Evolutionary conservation across 2,797 vertebrate genomes (phyloP), one percentile per base, ranked within the genome.

Genomic region (Cyprinella venusta): DNA sequence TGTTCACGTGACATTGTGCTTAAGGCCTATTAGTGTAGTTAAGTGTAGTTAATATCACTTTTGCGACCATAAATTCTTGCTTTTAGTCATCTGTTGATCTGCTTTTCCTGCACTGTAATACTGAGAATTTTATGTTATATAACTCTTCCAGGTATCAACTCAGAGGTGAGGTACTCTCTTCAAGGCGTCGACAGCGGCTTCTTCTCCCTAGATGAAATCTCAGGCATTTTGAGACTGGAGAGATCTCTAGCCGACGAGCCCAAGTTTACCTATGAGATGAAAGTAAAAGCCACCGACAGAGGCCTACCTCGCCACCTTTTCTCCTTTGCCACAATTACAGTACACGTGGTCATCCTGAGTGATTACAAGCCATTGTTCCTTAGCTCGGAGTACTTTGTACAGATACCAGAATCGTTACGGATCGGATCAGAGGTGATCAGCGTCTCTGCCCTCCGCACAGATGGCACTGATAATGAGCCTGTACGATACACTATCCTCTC

Each of bases 171-270:
- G n/a, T 99, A 99, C 88, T 96, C 96, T 10, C 93, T 99, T 59
- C 89, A 94, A 52, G 94, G 95, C 1, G 95, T 95, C 0, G 95
- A 96, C 5, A 92, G 94, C 6, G 95, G 96, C 13, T 96, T 95
- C 90, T 99, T 99, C 89, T 97, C 97, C 7, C 91, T 99, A 61
- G 97, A 99, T 1, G 95, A 98, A 88, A 94, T 93, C 85, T 98
- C 98, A 0, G 98, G 98, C 1, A 94, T 99, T 80, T 94, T 98
- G 76, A 95, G 96, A 0, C 90, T 99, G 89, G 97, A 98, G 89
- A 96, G 95, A 79, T 94, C 96, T 5, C 90, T 99, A 79, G 87
- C 88, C 24, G 91, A 94, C 3, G 95, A 95, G 18, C 90, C 94
- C 0, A 94, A 94, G 36, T 89, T 95, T 0, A 86, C 88, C 0